Evolutionary conservation across 2,113 vertebrate species (phyloP).

Genomic region (Oncorhynchus kisutch): DNA sequence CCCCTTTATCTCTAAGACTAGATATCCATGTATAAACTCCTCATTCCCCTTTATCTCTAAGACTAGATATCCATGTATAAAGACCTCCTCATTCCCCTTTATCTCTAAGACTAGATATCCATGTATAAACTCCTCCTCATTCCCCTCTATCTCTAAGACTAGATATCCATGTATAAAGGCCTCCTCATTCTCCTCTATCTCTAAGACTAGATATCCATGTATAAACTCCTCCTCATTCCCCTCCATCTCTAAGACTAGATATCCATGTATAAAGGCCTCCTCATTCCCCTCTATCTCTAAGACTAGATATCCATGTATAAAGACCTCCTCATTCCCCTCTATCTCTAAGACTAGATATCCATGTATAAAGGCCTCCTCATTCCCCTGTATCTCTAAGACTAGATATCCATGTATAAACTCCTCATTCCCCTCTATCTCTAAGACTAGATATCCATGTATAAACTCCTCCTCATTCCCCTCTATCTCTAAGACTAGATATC

Average conservation of each 20-base stretch:
- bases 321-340: background rate
- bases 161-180: background rate
- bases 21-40: background rate
- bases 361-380: background rate
- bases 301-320: too few species aligned
- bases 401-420: too few species aligned
- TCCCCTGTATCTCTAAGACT: background rate
- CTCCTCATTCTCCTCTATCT: too few species aligned
- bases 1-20: background rate
- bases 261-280: background rate
- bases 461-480: background rate
- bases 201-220: too few species aligned
- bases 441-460: too few species aligned
- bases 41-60: background rate
- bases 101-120: too few species aligned
- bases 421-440: constrained; percentile 2
- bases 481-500: too few species aligned
- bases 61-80: too few species aligned
- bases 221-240: too few species aligned
- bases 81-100: background rate
- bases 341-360: too few species aligned
- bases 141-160: background rate
- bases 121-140: too few species aligned
- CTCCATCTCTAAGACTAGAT: too few species aligned
- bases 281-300: constrained; percentile 1